Percentiles rank a stretch among this genome's conserved stretches.
These are phyloP conservation scores for Oceanodroma leucorhoa DNA, from an alignment of 2,797 vertebrate species.

Conservation along the genomic window DNA sequence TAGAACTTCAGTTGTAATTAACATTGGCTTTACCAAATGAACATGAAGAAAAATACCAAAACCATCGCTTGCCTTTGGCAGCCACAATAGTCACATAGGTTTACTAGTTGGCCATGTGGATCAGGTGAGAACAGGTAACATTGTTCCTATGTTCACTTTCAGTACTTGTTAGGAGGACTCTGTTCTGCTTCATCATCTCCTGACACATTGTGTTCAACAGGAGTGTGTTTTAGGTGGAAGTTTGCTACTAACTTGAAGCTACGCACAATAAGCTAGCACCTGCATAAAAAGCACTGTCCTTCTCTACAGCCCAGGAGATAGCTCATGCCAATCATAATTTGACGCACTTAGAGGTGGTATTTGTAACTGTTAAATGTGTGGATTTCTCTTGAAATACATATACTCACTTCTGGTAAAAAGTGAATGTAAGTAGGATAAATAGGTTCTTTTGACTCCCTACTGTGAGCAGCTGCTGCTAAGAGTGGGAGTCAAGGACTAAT, in stretches of 20 bases:
- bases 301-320: not conserved
- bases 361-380: not conserved
- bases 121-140: not conserved
- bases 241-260: not conserved
- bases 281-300: not conserved
- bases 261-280: not conserved
- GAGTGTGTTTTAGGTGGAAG: not conserved
- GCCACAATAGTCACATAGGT: not conserved
- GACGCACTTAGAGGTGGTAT: not conserved
- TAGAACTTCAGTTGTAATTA: not conserved
- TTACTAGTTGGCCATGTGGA: not conserved
- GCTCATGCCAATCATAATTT: not conserved
- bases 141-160: fast-evolving
- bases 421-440: not conserved
- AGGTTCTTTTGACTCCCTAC: not conserved
- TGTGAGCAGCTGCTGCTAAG: not conserved
- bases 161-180: not conserved
- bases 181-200: not conserved
- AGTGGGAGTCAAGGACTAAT: not conserved
- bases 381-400: not conserved
- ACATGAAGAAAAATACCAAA: not conserved
- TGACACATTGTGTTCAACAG: not conserved
- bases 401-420: not conserved
- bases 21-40: not conserved
- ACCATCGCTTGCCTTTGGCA: not conserved